Evolutionary conservation across 2,888 invertebrate genomes (phyloP), one percentile per base, ranked within the genome.

Genomic region (Xestia rhomboidea): DNA sequence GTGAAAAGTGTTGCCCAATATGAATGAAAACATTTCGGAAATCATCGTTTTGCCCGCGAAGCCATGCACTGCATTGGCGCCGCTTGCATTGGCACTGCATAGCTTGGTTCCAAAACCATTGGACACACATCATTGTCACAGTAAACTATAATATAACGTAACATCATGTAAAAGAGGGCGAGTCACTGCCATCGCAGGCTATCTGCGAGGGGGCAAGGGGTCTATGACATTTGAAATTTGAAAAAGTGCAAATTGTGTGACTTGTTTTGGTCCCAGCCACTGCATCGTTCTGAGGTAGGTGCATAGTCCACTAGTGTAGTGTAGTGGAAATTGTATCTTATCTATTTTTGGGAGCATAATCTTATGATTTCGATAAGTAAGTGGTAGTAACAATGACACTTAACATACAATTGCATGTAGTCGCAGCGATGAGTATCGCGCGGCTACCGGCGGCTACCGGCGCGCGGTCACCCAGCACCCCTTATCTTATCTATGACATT

Each of bases 401-500:
- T 60, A 34, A 57, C 70, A 60, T 21, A 27, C 44, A 18, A 30
- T 67, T 69, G 66, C 64, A 30, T 79, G 84, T 81, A 69, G 76
- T 44, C 30, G 66, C 70, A 74, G 38, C 70, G 89, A 79, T 82
- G 84, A 66, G 76, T 84, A 84, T 82, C 81, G 66, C 62, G 70
- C 34, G 51, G 86, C 76, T 79, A 63, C 76, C 78, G 73, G 73
- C 81, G 69, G 84, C 84, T 77, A 70, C 86, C 76, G 82, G 34
- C 74, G 38, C 21, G 60, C 60, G 60, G 62, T 3, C 10, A 46
- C 68, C 41, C 84, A 46, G 71, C 79, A 86, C 83, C 82, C 62
- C 63, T 82, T 92, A 93, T 94, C 94, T 94, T 93, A 94, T 93
- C 94, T 89, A 87, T 82, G 85, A 94, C 93, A 93, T 90, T 89